These are phyloP conservation scores for Caretta caretta DNA, from an alignment of 2,113 vertebrate genomes.

Conservation along the genomic window DNA sequence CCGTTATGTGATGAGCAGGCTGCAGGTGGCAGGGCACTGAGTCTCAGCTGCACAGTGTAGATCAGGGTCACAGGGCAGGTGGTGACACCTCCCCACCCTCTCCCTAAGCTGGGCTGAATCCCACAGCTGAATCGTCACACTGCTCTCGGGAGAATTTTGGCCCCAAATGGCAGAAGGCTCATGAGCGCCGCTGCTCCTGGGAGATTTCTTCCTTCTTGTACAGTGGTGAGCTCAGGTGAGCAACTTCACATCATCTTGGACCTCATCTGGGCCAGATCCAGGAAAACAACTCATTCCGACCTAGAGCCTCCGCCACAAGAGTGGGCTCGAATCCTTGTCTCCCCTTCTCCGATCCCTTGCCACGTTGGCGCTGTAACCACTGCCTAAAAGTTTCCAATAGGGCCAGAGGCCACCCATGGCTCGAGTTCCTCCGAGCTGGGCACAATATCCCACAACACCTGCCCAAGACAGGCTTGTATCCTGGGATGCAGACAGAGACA, in stretches of 20 bases:
- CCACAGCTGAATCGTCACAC: too few species aligned
- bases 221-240: too few species aligned
- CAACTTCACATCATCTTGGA: too few species aligned
- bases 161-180: too few species aligned
- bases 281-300: conserved; percentile 57
- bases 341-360: neutral
- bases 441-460: neutral
- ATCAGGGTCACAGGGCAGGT: neutral
- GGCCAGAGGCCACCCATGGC: too few species aligned
- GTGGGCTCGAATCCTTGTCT: conserved; percentile 25
- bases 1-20: too few species aligned
- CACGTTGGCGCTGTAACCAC: neutral
- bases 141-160: too few species aligned
- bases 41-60: neutral
- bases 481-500: neutral
- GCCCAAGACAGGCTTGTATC: neutral
- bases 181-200: too few species aligned
- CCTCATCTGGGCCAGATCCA: conserved; percentile 26
- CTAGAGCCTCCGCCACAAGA: neutral
- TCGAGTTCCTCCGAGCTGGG: neutral
- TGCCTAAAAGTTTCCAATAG: neutral
- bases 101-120: too few species aligned
- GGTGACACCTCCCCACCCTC: too few species aligned
- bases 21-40: too few species aligned
- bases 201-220: too few species aligned